These are phyloP conservation scores for Chrysomela aeneicollis DNA, from an alignment of 2,888 invertebrate species.

Conservation along the genomic window DNA sequence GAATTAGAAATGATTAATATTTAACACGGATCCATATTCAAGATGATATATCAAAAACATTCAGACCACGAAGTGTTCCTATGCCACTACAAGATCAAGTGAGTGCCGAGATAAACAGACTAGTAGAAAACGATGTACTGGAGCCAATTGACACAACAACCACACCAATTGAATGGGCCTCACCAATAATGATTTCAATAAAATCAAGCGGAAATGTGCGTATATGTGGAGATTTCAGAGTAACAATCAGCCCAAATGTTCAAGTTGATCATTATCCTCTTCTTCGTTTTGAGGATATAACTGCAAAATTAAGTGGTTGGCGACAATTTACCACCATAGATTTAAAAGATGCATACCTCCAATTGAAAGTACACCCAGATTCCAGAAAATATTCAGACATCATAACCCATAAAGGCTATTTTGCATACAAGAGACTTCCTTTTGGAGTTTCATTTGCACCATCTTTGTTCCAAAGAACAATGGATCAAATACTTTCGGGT, in stretches of 20 bases:
- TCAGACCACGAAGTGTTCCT: constrained; percentile 20
- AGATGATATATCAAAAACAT: constrained; percentile 13
- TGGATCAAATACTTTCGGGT: constrained; percentile 29
- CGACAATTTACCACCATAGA: neutral
- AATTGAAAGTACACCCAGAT: constrained; percentile 22
- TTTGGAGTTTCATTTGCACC: too few relatives aligned
- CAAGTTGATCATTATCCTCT: constrained; percentile 16
- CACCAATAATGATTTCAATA: constrained; percentile 38
- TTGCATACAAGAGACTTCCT: constrained; percentile 29
- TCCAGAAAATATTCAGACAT: constrained; percentile 19
- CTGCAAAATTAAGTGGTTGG: constrained; percentile 6
- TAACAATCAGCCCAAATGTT: too few relatives aligned
- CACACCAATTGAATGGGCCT: constrained; percentile 42
- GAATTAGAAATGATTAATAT: too few relatives aligned
- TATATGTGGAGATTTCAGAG: too few relatives aligned
- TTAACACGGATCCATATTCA: neutral
- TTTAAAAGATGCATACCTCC: constrained; percentile 15
- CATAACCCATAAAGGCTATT: constrained; percentile 23
- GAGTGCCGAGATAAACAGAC: constrained; percentile 36
- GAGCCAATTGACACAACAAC: constrained; percentile 37
- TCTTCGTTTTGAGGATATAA: constrained; percentile 20
- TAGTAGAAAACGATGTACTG: constrained; percentile 36
- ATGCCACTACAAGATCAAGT: constrained; percentile 37
- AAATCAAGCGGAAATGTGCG: constrained; percentile 41
- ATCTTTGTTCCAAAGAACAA: constrained; percentile 35